Base-by-base conservation (phyloP, 2,888 invertebrate genomes). In the Eustalomyia histrio region DNA sequence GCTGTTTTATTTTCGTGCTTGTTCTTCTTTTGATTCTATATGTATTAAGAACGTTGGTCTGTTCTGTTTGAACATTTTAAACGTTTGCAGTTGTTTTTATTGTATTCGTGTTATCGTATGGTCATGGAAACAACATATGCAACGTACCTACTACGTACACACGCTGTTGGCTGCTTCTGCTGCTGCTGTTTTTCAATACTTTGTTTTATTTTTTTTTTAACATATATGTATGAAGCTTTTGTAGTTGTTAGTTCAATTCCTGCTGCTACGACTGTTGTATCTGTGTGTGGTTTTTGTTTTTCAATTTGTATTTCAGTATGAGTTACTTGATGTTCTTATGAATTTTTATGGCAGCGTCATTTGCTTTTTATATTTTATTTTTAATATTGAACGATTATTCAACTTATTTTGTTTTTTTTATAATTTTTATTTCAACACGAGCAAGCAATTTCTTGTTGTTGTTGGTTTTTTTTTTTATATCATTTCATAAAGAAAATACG, bases 1-100 rank as follows among this genome's bases (percentile, higher is more conserved):
- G 83, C 84, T 83, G 83, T 80, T 72, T 50, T 43, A 14, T 69
- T 33, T 39, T 47, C 17, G 65, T 69, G 39, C 21, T 58, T 65
- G 50, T 29, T 29, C 29, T 29, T 29, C 1, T 29, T 29, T 29
- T 29, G 3, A 29, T 29, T 29, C 35, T 33, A 55, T 52, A 14
- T 43, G 65, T 67, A 60, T 33, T 55, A 47, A 55, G 69, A 67
- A 64, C 64, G 52, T 64, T 64, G 33, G 33, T 50, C n/a, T 53
- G 12, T 39, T 39, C 39, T 47, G 33, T 18, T 24, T 58, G 52
- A 18, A 47, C 43, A 47, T 47, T 17, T 29, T 61, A 39, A 18
- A 12, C 10, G 61, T 61, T 76, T 76, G 52, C 43, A 50, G 33
- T 50, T 65, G 39, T 43, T 60, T 52, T 52, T 52, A 8, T 33